Conservation (phyloP, 2,888 invertebrate species). For the Watsonalla binaria region DNA sequence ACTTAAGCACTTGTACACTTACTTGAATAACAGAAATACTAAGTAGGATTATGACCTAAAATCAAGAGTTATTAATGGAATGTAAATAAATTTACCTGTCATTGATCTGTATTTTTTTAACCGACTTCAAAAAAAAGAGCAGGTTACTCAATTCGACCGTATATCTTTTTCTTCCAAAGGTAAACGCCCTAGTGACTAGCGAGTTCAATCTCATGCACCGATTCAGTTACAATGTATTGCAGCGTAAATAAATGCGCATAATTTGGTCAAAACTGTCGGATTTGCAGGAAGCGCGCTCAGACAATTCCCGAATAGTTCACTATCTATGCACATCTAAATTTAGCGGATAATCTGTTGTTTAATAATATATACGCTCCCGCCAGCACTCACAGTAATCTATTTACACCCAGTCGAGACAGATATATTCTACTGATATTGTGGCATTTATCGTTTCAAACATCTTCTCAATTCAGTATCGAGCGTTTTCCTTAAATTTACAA, state of each 20-base stretch:
- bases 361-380: slow-evolving; percentile 49
- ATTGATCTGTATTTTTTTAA: no score
- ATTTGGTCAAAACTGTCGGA: slow-evolving; percentile 53
- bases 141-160: no score
- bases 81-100: no score
- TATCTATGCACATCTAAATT: slow-evolving; percentile 62
- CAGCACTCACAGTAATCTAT: slow-evolving; percentile 39
- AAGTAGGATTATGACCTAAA: no score
- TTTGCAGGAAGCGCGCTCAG: slow-evolving; percentile 44
- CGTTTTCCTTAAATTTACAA: slow-evolving; percentile 6
- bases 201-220: slow-evolving; percentile 11
- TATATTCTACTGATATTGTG: slow-evolving; percentile 33
- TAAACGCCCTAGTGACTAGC: no score
- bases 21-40: no score
- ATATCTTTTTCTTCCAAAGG: no score
- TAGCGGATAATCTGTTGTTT: slow-evolving; percentile 56
- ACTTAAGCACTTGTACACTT: no score
- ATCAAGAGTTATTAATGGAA: no score
- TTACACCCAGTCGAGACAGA: slow-evolving; percentile 35
- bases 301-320: slow-evolving; percentile 39
- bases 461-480: not conserved
- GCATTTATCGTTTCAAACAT: slow-evolving; percentile 17
- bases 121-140: no score
- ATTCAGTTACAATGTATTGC: slow-evolving; percentile 24
- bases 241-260: slow-evolving; percentile 57